Conservation (phyloP, 2,113 vertebrate species). For the Donacobius atricapilla region DNA sequence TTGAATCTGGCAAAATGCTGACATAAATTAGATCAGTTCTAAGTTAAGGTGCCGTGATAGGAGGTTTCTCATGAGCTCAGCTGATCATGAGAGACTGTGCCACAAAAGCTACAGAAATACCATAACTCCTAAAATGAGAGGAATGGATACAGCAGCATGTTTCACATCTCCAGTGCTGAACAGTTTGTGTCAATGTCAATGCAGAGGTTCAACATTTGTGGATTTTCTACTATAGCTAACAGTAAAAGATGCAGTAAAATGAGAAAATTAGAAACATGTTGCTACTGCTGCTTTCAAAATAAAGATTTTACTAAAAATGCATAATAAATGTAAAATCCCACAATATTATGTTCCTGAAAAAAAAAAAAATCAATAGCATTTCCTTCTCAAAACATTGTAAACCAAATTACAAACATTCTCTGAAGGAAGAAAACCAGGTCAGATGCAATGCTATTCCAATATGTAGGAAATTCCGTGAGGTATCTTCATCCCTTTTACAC, state of each 20-base stretch:
- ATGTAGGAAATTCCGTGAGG: not conserved
- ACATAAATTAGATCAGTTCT: not conserved
- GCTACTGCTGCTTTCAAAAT: not conserved
- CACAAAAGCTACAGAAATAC: not conserved
- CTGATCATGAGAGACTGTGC: rapidly evolving
- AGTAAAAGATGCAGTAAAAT: not conserved
- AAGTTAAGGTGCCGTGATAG: not conserved
- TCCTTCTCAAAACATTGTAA: not conserved
- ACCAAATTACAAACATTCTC: not conserved
- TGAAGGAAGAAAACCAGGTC: not conserved
- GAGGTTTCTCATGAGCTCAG: not conserved
- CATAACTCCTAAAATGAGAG: not conserved
- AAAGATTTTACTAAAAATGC: not conserved
- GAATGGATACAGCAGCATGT: not conserved
- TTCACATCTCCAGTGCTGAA: not conserved
- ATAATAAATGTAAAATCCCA: not conserved
- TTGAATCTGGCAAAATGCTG: not conserved
- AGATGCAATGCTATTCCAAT: not conserved
- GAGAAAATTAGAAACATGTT: not conserved
- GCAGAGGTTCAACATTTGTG: not conserved
- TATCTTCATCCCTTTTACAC: not conserved
- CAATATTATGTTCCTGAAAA: not conserved
- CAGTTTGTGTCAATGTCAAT: not conserved
- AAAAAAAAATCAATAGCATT: not conserved
- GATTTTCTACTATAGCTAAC: not conserved